These are phyloP conservation scores for Acrossocheilus wenchowensis DNA, from an alignment of 2,797 vertebrate species.

Conservation along the genomic window DNA sequence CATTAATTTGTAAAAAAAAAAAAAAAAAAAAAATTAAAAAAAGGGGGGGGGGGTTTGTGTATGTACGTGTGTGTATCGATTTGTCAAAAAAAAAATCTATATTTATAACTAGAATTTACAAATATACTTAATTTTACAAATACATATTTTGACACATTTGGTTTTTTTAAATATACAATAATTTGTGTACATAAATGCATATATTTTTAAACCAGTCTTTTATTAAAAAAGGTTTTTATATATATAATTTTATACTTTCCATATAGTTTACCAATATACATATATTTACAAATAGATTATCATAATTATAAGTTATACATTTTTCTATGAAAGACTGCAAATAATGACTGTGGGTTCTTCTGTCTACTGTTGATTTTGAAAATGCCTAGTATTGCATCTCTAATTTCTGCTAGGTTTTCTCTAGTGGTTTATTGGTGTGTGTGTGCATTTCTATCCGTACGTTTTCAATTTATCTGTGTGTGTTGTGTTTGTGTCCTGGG, in stretches of 20 bases:
- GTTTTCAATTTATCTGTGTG: conserved; percentile 22
- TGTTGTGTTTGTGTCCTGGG: conserved; percentile 45
- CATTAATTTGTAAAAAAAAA: too few species aligned
- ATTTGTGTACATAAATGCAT: background rate
- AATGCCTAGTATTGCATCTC: background rate
- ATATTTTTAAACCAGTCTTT: background rate
- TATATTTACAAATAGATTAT: too few species aligned
- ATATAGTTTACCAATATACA: too few species aligned
- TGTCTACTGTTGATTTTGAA: background rate
- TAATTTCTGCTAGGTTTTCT: conserved; percentile 41
- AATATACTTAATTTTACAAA: too few species aligned
- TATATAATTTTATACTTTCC: too few species aligned
- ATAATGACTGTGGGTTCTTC: background rate
- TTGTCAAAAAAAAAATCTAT: too few species aligned
- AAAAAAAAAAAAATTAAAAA: too few species aligned
- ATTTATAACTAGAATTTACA: too few species aligned
- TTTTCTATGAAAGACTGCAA: too few species aligned
- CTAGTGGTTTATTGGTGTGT: conserved; percentile 61
- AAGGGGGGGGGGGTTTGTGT: too few species aligned
- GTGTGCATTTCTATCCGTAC: conserved; percentile 4
- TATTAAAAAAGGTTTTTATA: background rate
- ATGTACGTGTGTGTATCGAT: too few species aligned
- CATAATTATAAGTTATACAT: background rate
- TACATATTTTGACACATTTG: background rate
- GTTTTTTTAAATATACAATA: too few species aligned